phyloP scores from a whole-genome alignment of 64 coral and sea anemone genomes.

The Actinia equina region DNA sequence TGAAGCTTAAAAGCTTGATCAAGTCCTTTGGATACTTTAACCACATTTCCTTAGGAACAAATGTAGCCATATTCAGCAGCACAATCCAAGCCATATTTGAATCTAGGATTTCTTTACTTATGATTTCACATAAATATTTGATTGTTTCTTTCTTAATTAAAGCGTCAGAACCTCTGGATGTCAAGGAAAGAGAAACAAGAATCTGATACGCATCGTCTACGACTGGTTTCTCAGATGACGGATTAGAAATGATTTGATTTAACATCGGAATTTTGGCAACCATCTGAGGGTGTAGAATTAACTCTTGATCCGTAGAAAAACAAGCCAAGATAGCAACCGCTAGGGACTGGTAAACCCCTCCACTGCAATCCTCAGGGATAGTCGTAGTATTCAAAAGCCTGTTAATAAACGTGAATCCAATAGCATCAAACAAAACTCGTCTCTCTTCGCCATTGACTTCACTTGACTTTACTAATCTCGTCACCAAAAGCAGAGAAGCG shows the following conservation, averaged over 20 bases:
- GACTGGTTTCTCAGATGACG: not conserved
- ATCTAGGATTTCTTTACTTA: not conserved
- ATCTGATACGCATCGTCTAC: constrained; percentile 52
- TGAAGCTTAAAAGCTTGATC: constrained; percentile 22
- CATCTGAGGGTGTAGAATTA: constrained; percentile 63
- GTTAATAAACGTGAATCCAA: constrained; percentile 83
- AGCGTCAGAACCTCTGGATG: constrained; percentile 40
- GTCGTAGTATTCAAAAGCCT: constrained; percentile 27
- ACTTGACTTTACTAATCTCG: constrained; percentile 65
- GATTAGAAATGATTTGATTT: constrained; percentile 32
- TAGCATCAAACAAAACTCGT: constrained; percentile 57
- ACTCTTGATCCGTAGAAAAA: constrained; percentile 77
- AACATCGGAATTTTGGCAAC: constrained; percentile 62
- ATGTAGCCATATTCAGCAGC: not conserved
- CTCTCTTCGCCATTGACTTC: constrained; percentile 26
- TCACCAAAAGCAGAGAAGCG: constrained; percentile 72
- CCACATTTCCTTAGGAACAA: constrained; percentile 28
- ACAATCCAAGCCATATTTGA: not conserved
- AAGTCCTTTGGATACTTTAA: constrained; percentile 27
- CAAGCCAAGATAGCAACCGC: constrained; percentile 78
- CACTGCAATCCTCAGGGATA: constrained; percentile 55
- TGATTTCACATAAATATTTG: constrained; percentile 28
- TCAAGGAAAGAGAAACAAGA: constrained; percentile 44
- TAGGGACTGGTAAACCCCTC: constrained; percentile 61
- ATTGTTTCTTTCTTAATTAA: constrained; percentile 32